These are phyloP conservation scores for Toxotes jaculatrix DNA, from an alignment of 2,113 vertebrate genomes.

Conservation along the genomic window DNA sequence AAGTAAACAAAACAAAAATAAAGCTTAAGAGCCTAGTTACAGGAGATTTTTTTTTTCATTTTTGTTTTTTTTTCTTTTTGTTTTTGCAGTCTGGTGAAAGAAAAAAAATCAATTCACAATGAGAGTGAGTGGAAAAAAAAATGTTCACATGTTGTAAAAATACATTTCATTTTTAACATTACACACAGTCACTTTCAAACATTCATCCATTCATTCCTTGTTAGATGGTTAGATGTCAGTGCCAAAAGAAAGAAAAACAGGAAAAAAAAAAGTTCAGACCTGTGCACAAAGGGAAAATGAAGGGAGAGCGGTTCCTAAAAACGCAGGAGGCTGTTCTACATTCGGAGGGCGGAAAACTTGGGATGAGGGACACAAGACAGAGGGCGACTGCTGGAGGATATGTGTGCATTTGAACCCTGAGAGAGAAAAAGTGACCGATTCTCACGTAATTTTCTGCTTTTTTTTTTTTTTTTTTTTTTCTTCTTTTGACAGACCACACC, in stretches of 20 bases:
- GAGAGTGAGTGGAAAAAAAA: conserved; percentile 77
- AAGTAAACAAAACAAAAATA: conserved; percentile 88
- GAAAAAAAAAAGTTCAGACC: conserved; percentile 61
- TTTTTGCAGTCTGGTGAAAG: conserved; percentile 87
- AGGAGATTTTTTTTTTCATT: conserved; percentile 72
- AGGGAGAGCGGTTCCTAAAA: conserved; percentile 55
- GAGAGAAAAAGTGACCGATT: conserved; percentile 84
- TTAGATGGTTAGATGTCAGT: conserved; percentile 84
- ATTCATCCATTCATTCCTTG: conserved; percentile 81
- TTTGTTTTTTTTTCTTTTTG: conserved; percentile 58
- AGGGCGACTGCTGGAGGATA: conserved; percentile 80
- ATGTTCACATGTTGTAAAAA: conserved; percentile 88
- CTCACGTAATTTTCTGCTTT: conserved; percentile 62
- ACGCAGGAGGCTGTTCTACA: conserved; percentile 62
- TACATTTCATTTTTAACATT: conserved; percentile 86
- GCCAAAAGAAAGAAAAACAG: conserved; percentile 71
- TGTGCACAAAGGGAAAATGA: conserved; percentile 63
- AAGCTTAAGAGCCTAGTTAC: conserved; percentile 89
- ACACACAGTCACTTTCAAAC: conserved; percentile 82
- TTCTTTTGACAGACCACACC: conserved; percentile 70
- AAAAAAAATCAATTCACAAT: conserved; percentile 82
- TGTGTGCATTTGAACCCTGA: conserved; percentile 87
- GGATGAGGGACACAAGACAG: conserved; percentile 60
- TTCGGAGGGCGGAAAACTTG: conserved; percentile 55
- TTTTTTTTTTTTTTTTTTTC: conserved; percentile 31